Percentiles rank a stretch among this genome's conserved stretches.
These are phyloP conservation scores for Aulostomus chinensis DNA, from an alignment of 2,797 vertebrate genomes.

Conservation along the genomic window DNA sequence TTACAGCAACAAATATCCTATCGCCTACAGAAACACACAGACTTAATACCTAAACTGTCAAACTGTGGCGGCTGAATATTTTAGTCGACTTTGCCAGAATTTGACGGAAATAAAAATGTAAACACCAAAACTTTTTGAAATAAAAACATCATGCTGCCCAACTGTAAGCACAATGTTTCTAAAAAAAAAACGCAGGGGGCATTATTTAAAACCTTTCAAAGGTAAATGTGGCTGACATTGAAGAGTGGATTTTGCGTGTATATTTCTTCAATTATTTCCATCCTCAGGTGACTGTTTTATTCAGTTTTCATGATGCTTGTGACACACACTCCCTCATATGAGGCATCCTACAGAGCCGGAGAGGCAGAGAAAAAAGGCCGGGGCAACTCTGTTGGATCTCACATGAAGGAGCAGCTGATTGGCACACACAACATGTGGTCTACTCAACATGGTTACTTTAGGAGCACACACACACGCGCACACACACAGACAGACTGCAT, in stretches of 20 bases:
- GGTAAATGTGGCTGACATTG: conserved; percentile 11
- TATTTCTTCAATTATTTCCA: conserved; percentile 29
- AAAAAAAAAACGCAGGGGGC: too few relatives aligned
- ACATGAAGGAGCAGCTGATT: conserved; percentile 54
- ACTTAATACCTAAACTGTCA: conserved; percentile 27
- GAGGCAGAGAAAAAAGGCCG: conserved; percentile 1
- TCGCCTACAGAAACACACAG: conserved; percentile 10
- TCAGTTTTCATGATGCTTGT: conserved; percentile 8
- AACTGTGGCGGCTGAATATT: conserved; percentile 9
- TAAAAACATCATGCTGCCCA: too few relatives aligned
- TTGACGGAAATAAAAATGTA: too few relatives aligned
- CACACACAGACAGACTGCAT: conserved; percentile 4
- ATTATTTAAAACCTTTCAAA: too few relatives aligned
- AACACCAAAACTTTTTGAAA: too few relatives aligned
- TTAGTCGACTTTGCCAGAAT: conserved; percentile 2
- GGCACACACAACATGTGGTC: conserved; percentile 42
- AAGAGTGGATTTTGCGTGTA: too few relatives aligned
- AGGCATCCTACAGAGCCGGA: conserved; percentile 33
- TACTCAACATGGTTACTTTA: conserved; percentile 33
- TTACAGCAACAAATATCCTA: conserved; percentile 21
- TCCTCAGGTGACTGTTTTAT: conserved; percentile 25
- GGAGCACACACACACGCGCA: conserved; percentile 21
- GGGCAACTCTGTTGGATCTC: conserved; percentile 34
- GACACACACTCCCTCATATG: conserved; percentile 10
- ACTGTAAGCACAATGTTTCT: too few relatives aligned